These are phyloP conservation scores for Orchesella flavescens DNA, from an alignment of 2,888 invertebrate species.

Conservation along the genomic window DNA sequence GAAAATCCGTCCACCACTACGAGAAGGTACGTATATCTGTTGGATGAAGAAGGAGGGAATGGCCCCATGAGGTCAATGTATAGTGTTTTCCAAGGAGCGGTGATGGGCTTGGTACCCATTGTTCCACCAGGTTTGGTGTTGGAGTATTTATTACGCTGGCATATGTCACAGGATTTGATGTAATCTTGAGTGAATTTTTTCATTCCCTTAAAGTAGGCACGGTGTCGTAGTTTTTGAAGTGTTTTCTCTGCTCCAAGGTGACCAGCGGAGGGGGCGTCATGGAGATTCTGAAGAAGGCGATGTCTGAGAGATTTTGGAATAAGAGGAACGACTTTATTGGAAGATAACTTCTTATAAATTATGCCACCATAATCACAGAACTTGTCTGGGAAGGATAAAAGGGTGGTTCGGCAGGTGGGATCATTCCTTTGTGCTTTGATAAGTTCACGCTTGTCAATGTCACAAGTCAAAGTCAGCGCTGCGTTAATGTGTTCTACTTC, in stretches of 20 bases:
- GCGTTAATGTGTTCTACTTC: background rate
- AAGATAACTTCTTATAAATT: slow-evolving; percentile 5
- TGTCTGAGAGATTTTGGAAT: slow-evolving; percentile 17
- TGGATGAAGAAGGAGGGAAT: slow-evolving; percentile 10
- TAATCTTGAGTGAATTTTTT: slow-evolving; percentile 2
- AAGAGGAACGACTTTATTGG: slow-evolving; percentile 7
- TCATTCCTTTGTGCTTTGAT: slow-evolving; percentile 1
- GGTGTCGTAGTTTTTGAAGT: background rate
- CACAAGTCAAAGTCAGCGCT: background rate
- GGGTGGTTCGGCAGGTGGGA: background rate
- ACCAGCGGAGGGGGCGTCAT: slow-evolving; percentile 28
- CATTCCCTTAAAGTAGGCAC: slow-evolving; percentile 33
- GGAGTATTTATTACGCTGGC: slow-evolving; percentile 45
- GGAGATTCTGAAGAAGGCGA: background rate
- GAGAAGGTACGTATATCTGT: slow-evolving; percentile 39
- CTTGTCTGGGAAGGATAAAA: background rate
- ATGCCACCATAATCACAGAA: background rate
- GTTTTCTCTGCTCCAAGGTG: slow-evolving; percentile 46
- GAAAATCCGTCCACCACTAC: slow-evolving; percentile 62
- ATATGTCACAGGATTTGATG: slow-evolving; percentile 29
- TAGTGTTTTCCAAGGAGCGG: slow-evolving; percentile 41
- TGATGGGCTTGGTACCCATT: slow-evolving; percentile 26
- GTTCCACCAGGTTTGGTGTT: slow-evolving; percentile 24
- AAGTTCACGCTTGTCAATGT: background rate
- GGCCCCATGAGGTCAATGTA: slow-evolving; percentile 59